Base-by-base conservation (phyloP, 2,888 invertebrate species). In the Apamea crenata region DNA sequence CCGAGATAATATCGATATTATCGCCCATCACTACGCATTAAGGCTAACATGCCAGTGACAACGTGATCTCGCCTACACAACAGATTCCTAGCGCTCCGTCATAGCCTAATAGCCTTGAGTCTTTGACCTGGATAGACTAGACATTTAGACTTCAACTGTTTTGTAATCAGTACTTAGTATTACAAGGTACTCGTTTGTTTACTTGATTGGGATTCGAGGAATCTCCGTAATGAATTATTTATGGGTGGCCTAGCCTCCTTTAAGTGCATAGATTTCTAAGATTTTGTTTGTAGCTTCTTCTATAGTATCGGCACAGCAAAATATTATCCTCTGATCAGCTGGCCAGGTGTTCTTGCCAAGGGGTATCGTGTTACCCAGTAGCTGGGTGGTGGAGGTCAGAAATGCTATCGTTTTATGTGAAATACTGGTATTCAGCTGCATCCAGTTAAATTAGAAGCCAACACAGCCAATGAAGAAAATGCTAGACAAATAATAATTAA, bases 51-150 rank as follows among this genome's bases (percentile, higher is more conserved):
- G 92, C 93, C 91, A 93, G 92, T 91, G 92, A 93, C 92, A 89
- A 93, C 91, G 86, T 91, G 91, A 91, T 91, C 87, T 91, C 94
- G 92, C 96, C 96, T 90, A 96, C 96, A 90, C 95, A 92, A 90
- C 95, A 92, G 95, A 96, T 96, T 95, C 95, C 94, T 86, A 90
- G 88, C 90, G 86, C 91, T 89, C 89, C 89, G 94, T 94, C 94
- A 94, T 92, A 91, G 90, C 92, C 88, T 90, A 90, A 90, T 94
- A 93, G 92, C 95, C 95, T 96, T 95, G 93, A 86, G 83, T 91
- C 84, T 90, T 86, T 93, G 95, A 93, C 95, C 95, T 94, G 93
- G 90, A 95, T 96, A 92, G 81, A 63, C 89, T 87, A 91, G 90
- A 91, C 91, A 87, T 91, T 87, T 86, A 86, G 84, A 77, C 86